Evolutionary conservation across 1,140 invertebrate species (phyloP).

Genomic region (Atta colombica): DNA sequence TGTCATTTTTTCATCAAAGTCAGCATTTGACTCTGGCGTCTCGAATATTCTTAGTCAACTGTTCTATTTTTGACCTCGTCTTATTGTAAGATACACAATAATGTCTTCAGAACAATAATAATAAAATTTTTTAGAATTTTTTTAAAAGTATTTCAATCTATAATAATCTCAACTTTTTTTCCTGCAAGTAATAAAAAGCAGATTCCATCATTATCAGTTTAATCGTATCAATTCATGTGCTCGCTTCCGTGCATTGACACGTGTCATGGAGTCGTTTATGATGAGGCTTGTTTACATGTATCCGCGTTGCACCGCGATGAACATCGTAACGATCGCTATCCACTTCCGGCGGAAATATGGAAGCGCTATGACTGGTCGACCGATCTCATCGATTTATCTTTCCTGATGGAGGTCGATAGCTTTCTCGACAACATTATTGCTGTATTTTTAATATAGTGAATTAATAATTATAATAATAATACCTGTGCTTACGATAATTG

Average conservation of each 20-base stretch:
- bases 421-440: slow-evolving; percentile 59
- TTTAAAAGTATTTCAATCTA: not conserved
- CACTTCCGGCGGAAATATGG: slow-evolving; percentile 79
- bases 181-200: not conserved
- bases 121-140: too few relatives aligned
- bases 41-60: not conserved
- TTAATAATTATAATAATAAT: not conserved
- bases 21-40: slow-evolving; percentile 5
- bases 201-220: not conserved
- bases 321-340: slow-evolving; percentile 76
- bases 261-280: slow-evolving; percentile 36
- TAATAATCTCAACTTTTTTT: slow-evolving; percentile 2
- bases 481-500: not conserved
- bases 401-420: slow-evolving; percentile 53
- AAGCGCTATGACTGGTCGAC: slow-evolving; percentile 61
- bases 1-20: slow-evolving; percentile 10
- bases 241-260: slow-evolving; percentile 43
- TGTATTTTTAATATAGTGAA: not conserved
- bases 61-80: not conserved
- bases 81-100: not conserved
- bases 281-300: slow-evolving; percentile 47
- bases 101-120: not conserved
- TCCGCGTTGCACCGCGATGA: slow-evolving; percentile 55
- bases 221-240: slow-evolving; percentile 1
- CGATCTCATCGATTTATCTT: slow-evolving; percentile 71